A percentile compares a stretch with the other conserved stretches of the same genome.
Evolutionary conservation across 37 sponge, comb jelly and placozoan genomes (phyloP).

Genomic region (Spongia lamella): DNA sequence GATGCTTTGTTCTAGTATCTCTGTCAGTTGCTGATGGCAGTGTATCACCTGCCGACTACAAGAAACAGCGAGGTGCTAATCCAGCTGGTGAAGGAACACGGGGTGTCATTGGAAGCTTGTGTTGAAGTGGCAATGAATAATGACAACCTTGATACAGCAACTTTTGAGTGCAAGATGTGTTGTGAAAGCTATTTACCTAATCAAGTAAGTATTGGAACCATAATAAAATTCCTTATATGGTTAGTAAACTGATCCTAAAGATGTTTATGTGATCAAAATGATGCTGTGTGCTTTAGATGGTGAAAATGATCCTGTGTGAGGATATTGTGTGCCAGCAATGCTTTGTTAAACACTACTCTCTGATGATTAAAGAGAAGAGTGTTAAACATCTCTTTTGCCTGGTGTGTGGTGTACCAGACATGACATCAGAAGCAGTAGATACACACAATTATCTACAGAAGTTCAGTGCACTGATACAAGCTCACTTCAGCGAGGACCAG

Average conservation of each 20-base stretch:
- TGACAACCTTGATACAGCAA: constrained; percentile 49
- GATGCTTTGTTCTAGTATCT: too few relatives aligned
- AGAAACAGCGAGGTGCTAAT: too few relatives aligned
- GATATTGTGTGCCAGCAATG: constrained; percentile 73
- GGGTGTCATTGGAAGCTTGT: too few relatives aligned
- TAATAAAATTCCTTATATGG: too few relatives aligned
- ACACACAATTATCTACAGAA: constrained; percentile 38
- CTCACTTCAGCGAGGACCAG: constrained; percentile 4
- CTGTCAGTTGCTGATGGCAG: too few relatives aligned
- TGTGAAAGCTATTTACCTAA: too few relatives aligned
- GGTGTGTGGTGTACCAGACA: constrained; percentile 69
- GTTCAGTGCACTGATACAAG: too few relatives aligned
- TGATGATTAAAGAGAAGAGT: constrained; percentile 60
- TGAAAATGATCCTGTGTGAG: constrained; percentile 72
- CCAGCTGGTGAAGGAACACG: too few relatives aligned
- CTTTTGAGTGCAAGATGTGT: too few relatives aligned
- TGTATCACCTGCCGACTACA: too few relatives aligned
- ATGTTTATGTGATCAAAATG: neutral
- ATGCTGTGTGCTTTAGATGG: constrained; percentile 23
- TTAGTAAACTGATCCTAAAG: too few relatives aligned
- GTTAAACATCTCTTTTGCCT: constrained; percentile 80
- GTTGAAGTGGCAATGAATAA: constrained; percentile 31
- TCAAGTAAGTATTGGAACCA: too few relatives aligned
- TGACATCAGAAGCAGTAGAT: constrained; percentile 39
- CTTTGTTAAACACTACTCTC: constrained; percentile 47